Evolutionary conservation across 2,888 invertebrate species (phyloP).

Genomic region (Diaperis boleti): DNA sequence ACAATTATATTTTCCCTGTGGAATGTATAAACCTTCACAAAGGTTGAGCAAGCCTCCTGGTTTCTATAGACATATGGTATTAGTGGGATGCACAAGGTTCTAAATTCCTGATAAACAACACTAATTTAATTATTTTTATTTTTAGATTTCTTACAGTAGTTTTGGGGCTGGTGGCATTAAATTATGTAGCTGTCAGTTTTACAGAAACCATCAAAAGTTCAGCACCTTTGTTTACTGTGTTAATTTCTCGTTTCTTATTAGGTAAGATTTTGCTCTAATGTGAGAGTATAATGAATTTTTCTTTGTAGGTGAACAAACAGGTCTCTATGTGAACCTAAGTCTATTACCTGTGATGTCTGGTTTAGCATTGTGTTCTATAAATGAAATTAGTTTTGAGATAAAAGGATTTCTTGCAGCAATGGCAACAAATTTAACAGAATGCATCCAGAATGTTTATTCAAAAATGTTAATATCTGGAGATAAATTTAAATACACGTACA

Average conservation of each 20-base stretch:
- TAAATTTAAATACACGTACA: slow-evolving; percentile 80
- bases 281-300: background rate
- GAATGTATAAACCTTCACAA: slow-evolving; percentile 75
- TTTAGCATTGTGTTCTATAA: slow-evolving; percentile 80
- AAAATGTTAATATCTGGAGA: slow-evolving; percentile 83
- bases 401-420: slow-evolving; percentile 80
- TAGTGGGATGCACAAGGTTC: slow-evolving; percentile 79
- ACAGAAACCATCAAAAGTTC: slow-evolving; percentile 86
- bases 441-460: slow-evolving; percentile 83
- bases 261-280: slow-evolving; percentile 62
- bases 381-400: slow-evolving; percentile 81
- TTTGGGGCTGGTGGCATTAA: slow-evolving; percentile 78
- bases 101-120: background rate
- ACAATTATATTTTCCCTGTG: slow-evolving; percentile 80
- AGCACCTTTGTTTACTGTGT: slow-evolving; percentile 82
- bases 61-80: slow-evolving; percentile 79
- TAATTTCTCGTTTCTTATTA: slow-evolving; percentile 76
- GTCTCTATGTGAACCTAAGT: slow-evolving; percentile 77
- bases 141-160: slow-evolving; percentile 79
- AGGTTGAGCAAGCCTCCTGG: slow-evolving; percentile 74
- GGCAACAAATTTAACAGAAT: slow-evolving; percentile 84
- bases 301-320: slow-evolving; percentile 73
- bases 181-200: slow-evolving; percentile 84
- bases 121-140: slow-evolving; percentile 7
- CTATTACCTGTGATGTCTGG: slow-evolving; percentile 84